Percentiles rank a stretch among this genome's conserved stretches.
Evolutionary conservation across 1,140 invertebrate genomes (phyloP).

Genomic region (Steinernema khuongi): DNA sequence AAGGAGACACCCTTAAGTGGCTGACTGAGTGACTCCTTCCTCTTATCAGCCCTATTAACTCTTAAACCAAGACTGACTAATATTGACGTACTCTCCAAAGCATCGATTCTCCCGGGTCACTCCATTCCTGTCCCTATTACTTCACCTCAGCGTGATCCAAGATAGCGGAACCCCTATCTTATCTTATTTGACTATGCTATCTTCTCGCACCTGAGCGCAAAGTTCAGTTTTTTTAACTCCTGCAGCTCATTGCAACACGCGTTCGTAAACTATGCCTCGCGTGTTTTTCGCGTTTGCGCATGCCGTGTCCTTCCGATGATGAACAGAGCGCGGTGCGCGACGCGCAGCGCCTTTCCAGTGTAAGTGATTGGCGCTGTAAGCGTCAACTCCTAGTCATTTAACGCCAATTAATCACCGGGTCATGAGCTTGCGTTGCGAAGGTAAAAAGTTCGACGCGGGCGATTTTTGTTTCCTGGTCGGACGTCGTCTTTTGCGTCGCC

Average conservation of each 20-base stretch:
- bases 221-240: too few relatives aligned
- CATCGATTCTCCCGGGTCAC: not conserved
- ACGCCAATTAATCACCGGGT: slow-evolving; percentile 13
- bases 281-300: not conserved
- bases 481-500: not conserved
- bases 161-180: too few relatives aligned
- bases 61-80: not conserved
- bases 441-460: slow-evolving; percentile 12
- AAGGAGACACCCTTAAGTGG: not conserved
- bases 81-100: not conserved
- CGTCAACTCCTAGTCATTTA: not conserved
- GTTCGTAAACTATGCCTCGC: too few relatives aligned
- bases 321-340: too few relatives aligned
- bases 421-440: slow-evolving; percentile 11
- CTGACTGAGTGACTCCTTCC: not conserved
- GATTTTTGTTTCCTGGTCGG: not conserved
- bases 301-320: too few relatives aligned
- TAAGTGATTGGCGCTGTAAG: slow-evolving; percentile 5
- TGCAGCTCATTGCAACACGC: too few relatives aligned
- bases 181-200: too few relatives aligned
- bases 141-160: too few relatives aligned
- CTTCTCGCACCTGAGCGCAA: too few relatives aligned
- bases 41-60: not conserved
- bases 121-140: not conserved
- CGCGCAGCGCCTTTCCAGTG: not conserved